These are phyloP conservation scores for Zoanthus sansibaricus DNA, from an alignment of 92 coral and sea anemone genomes.

Conservation along the genomic window DNA sequence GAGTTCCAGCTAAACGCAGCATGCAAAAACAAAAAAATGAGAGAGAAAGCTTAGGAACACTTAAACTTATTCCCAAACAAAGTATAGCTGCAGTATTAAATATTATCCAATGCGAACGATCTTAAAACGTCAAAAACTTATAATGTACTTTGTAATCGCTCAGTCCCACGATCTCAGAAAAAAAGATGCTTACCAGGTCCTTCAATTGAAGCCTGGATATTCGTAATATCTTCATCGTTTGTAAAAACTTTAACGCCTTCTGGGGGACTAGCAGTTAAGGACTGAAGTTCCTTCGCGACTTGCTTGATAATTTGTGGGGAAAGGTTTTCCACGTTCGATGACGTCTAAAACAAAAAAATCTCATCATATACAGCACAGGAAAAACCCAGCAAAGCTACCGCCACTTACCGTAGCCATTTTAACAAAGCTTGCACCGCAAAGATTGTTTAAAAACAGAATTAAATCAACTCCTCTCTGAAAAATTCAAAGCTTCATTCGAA, in stretches of 20 bases:
- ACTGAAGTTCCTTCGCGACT: constrained; percentile 90
- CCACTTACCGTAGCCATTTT: constrained; percentile 40
- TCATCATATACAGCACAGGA: neutral
- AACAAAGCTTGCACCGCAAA: neutral
- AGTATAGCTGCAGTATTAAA: neutral
- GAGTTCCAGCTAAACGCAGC: constrained; percentile 88
- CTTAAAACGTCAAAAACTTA: neutral
- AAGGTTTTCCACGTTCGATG: constrained; percentile 98
- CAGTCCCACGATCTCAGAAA: neutral
- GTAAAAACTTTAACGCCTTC: constrained; percentile 96
- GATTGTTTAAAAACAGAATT: constrained; percentile 11
- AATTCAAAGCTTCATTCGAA: neutral
- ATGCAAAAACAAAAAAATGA: neutral
- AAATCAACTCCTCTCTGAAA: neutral
- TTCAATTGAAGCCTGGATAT: constrained; percentile 98
- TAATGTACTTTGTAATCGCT: neutral
- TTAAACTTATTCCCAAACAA: neutral
- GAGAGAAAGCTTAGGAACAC: no score
- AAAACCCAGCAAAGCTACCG: neutral
- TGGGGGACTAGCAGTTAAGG: constrained; percentile 90
- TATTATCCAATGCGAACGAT: neutral
- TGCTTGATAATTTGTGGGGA: constrained; percentile 98
- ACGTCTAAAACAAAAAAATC: constrained; percentile 66
- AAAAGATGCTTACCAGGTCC: constrained; percentile 85
- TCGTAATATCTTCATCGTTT: constrained; percentile 95